phyloP scores from a whole-genome alignment of 2,113 vertebrate species.

The Macquaria ambigua region DNA sequence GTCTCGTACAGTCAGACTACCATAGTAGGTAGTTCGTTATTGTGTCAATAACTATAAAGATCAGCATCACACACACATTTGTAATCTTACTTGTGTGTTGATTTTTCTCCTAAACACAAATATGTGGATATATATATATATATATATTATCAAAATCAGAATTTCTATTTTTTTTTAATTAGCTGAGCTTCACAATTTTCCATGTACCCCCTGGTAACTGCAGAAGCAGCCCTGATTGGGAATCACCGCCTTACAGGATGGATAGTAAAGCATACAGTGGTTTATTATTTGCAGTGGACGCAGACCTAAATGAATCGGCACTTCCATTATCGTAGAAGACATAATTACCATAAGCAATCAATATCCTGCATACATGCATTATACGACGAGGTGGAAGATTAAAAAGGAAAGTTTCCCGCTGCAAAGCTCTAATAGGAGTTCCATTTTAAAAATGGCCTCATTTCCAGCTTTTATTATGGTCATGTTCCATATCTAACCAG shows the following conservation, averaged over 20 bases:
- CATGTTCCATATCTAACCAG: constrained; percentile 34
- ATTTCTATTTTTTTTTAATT: too few species aligned
- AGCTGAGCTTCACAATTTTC: too few species aligned
- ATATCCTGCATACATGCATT: constrained; percentile 45
- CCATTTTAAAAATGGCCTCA: constrained; percentile 58
- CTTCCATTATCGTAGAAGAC: constrained; percentile 40
- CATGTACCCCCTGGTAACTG: too few species aligned
- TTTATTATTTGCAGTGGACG: constrained; percentile 48
- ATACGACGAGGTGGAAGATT: constrained; percentile 40
- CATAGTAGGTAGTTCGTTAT: too few species aligned
- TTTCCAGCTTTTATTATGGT: constrained; percentile 61
- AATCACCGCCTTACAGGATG: background rate
- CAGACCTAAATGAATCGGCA: constrained; percentile 43
- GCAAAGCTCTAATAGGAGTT: constrained; percentile 52
- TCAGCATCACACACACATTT: too few species aligned
- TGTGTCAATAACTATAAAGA: too few species aligned
- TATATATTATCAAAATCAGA: too few species aligned
- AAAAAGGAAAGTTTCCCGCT: constrained; percentile 57
- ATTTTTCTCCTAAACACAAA: too few species aligned
- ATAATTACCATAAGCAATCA: constrained; percentile 61
- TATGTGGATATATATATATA: too few species aligned
- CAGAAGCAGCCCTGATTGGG: too few species aligned
- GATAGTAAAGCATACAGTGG: constrained; percentile 14
- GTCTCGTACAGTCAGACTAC: too few species aligned
- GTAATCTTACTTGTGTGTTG: too few species aligned